These are phyloP conservation scores for Hyposmocoma kahamanoa DNA, from an alignment of 1,140 invertebrate species.

Conservation along the genomic window DNA sequence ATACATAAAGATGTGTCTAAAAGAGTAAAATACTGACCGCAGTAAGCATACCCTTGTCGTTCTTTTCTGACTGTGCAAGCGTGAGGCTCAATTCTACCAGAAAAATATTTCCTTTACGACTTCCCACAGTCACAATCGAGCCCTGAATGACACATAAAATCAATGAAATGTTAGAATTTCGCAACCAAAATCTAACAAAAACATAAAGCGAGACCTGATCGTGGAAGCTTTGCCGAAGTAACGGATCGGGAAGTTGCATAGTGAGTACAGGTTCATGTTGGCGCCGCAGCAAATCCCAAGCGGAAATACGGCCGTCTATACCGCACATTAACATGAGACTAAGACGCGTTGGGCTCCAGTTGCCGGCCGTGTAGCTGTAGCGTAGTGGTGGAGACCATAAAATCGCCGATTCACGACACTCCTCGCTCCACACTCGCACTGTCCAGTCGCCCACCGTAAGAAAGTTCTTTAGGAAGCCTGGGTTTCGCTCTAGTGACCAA, in stretches of 20 bases:
- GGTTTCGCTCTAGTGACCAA: slow-evolving; percentile 87
- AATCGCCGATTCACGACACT: slow-evolving; percentile 89
- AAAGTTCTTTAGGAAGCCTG: slow-evolving; percentile 91
- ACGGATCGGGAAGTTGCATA: slow-evolving; percentile 82
- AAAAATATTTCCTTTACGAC: slow-evolving; percentile 85
- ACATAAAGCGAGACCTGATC: too few relatives aligned
- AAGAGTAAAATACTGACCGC: slow-evolving; percentile 83
- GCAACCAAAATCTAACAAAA: too few relatives aligned
- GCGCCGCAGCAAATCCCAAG: slow-evolving; percentile 92
- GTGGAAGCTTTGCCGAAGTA: slow-evolving; percentile 58
- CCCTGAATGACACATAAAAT: slow-evolving; percentile 64
- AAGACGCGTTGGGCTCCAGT: slow-evolving; percentile 90
- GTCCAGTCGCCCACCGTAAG: slow-evolving; percentile 93
- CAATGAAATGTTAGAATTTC: not conserved
- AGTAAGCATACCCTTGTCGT: slow-evolving; percentile 89
- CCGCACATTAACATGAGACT: slow-evolving; percentile 91
- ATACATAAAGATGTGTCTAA: too few relatives aligned
- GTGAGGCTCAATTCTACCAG: slow-evolving; percentile 90
- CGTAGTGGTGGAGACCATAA: slow-evolving; percentile 88
- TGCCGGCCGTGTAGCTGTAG: slow-evolving; percentile 82
- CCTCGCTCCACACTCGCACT: slow-evolving; percentile 92
- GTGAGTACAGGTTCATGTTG: slow-evolving; percentile 89
- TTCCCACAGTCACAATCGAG: slow-evolving; percentile 86
- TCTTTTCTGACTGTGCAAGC: slow-evolving; percentile 83
- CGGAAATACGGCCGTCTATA: slow-evolving; percentile 87